Conservation (phyloP, 2,888 invertebrate genomes). For the Cheilosia urbana region DNA sequence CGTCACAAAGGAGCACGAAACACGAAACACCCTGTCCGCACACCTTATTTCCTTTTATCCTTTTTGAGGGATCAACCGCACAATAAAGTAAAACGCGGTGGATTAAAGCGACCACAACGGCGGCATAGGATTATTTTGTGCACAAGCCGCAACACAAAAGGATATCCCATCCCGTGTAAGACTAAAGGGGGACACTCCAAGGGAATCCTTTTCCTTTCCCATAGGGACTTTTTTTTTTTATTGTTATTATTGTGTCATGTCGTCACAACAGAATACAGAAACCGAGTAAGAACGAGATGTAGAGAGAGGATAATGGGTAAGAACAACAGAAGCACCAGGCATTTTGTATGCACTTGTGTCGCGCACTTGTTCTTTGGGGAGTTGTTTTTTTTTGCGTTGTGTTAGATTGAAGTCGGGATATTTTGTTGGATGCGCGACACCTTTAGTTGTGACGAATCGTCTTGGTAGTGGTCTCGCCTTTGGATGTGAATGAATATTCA, state of each 20-base stretch:
- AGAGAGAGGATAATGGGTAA: conserved; percentile 20
- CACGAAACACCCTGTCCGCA: neutral
- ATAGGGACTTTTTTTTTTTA: conserved; percentile 43
- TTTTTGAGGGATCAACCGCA: conserved; percentile 53
- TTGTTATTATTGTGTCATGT: conserved; percentile 42
- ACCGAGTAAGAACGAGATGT: neutral
- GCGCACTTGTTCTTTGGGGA: conserved; percentile 51
- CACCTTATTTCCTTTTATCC: conserved; percentile 33
- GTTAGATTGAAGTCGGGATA: conserved; percentile 49
- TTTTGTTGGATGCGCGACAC: neutral
- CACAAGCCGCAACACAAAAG: conserved; percentile 49
- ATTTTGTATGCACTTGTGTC: conserved; percentile 62
- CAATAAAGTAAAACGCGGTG: conserved; percentile 39
- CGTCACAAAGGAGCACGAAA: conserved; percentile 28
- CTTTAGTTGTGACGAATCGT: conserved; percentile 48
- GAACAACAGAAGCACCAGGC: conserved; percentile 28
- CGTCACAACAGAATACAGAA: neutral
- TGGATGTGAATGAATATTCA: conserved; percentile 60
- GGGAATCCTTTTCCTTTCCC: conserved; percentile 55
- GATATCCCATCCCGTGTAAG: conserved; percentile 36
- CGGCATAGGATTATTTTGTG: conserved; percentile 49
- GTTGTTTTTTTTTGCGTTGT: conserved; percentile 51
- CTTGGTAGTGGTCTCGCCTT: conserved; percentile 31
- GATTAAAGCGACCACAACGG: conserved; percentile 63
- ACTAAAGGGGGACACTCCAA: conserved; percentile 18